Conservation (phyloP, 2,888 invertebrate genomes). For the Polia nebulosa region DNA sequence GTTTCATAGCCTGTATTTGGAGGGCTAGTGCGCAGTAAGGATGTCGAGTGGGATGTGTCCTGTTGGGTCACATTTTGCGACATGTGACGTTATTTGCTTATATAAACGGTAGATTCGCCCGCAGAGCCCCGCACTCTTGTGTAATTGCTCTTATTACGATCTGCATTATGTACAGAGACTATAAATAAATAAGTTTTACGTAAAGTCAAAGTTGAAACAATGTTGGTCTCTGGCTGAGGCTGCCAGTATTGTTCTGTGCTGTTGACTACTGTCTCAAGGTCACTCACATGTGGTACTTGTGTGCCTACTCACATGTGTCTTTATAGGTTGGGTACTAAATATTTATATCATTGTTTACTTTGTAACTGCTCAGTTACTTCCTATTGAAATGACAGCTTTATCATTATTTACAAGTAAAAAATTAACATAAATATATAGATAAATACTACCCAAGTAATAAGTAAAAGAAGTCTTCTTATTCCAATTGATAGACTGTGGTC, state of each 20-base stretch:
- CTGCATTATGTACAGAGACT: constrained; percentile 29
- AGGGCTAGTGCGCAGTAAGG: constrained; percentile 15
- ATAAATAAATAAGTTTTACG: constrained; percentile 44
- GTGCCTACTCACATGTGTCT: constrained; percentile 49
- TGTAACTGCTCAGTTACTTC: constrained; percentile 20
- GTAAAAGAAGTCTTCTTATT: background rate
- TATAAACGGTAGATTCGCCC: constrained; percentile 67
- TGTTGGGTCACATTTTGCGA: constrained; percentile 70
- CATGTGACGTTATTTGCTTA: constrained; percentile 77
- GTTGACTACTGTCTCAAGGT: constrained; percentile 60
- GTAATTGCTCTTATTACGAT: constrained; percentile 63
- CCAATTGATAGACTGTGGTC: background rate
- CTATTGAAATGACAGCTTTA: constrained; percentile 20
- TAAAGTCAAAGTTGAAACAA: constrained; percentile 28
- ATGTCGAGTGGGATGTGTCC: constrained; percentile 37
- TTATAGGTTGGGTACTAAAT: constrained; percentile 33
- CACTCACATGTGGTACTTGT: constrained; percentile 46
- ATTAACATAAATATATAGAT: constrained; percentile 12
- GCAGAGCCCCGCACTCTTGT: constrained; percentile 63
- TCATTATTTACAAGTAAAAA: constrained; percentile 8
- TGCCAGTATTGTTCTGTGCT: constrained; percentile 37
- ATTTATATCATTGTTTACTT: constrained; percentile 50
- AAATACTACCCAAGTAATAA: background rate
- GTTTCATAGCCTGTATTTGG: background rate
- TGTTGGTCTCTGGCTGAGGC: constrained; percentile 24